Evolutionary conservation across 2,888 invertebrate species (phyloP), one percentile per base, ranked within the genome.

Genomic region (Apomyelois bistriatella): DNA sequence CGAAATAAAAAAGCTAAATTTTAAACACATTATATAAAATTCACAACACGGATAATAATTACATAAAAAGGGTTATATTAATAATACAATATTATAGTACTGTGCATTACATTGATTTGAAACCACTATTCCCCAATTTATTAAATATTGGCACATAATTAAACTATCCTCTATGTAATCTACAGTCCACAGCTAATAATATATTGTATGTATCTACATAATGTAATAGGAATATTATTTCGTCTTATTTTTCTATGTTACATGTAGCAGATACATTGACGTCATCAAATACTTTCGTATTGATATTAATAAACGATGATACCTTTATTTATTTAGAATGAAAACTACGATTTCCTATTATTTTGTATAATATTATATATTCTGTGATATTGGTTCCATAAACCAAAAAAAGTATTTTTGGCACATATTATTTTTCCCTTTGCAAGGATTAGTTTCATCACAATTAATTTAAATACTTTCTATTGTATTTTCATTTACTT

Each of bases 41-140:
- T 82, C 79, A 82, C 82, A 82, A 81, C 82, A 79, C 77, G 72
- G 69, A 79, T 66, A 68, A 67, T 66, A 72, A 71, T 73, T 60
- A 60, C 56, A 54, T 53, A 22, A 54, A 61, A 62, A 54, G 67
- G 71, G 71, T 71, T 72, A 74, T 68, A 66, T 56, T 57, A 68
- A 59, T 28, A 32, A 32, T 65, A 49, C 41, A 53, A 59, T 68
- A 67, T 58, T 51, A 58, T 58, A 56, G 56, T 58, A 58, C 65
- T 70, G 72, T 77, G 74, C 72, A 74, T 66, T 64, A 60, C 52
- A 59, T 57, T 58, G 61, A 60, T 60, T 63, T 62, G 70, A 68
- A 53, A 59, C 56, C 47, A 61, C 71, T 74, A 72, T 58, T 64
- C 65, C 55, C 53, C 58, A 65, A 62, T 59, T 66, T 65, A 72